phyloP scores from a whole-genome alignment of 2,113 vertebrate species.

The Tamias sibiricus region DNA sequence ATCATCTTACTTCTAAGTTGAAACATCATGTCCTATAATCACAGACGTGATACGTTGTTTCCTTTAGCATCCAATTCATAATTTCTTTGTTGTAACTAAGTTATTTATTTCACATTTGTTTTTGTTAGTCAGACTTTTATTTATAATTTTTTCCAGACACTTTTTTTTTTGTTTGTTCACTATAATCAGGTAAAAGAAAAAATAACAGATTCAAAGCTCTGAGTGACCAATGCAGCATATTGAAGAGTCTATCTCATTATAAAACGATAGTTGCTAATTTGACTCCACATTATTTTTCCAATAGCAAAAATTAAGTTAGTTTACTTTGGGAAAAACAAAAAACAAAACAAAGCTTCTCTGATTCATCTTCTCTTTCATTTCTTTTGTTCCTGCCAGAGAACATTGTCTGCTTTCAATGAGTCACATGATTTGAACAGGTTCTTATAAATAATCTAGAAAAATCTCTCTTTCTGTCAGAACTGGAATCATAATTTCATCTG shows the following conservation, averaged over 20 bases:
- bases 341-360: background rate
- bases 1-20: background rate
- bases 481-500: background rate
- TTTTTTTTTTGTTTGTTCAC: background rate
- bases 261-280: background rate
- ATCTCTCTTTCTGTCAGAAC: background rate
- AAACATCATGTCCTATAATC: background rate
- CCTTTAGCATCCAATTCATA: background rate
- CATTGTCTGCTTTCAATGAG: background rate
- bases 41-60: background rate
- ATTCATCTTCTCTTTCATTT: background rate
- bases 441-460: background rate
- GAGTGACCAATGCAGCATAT: background rate
- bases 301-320: background rate
- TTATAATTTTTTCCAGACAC: background rate
- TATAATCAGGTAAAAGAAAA: background rate
- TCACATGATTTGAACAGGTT: background rate
- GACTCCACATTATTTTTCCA: background rate
- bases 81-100: background rate
- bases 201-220: background rate
- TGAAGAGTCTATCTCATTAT: background rate
- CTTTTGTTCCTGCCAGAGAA: background rate
- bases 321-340: background rate
- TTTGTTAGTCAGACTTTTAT: background rate
- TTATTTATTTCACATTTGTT: background rate